Evolutionary conservation across 2,797 vertebrate genomes (phyloP), one percentile per base, ranked within the genome.

Genomic region (Rhinella marina): DNA sequence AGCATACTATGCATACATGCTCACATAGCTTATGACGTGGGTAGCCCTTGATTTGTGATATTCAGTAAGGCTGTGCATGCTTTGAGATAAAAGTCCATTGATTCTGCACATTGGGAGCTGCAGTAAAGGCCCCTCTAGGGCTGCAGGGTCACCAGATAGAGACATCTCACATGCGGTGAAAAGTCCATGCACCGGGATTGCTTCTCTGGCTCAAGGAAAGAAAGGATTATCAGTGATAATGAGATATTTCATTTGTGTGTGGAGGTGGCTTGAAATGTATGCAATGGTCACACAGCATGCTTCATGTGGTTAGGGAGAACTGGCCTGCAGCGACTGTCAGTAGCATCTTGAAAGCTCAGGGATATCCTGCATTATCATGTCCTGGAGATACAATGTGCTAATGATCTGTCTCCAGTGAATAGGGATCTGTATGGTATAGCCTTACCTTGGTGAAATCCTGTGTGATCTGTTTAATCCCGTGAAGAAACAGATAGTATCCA

Each of bases 371-470:
- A 76, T 41, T 85, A 52, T 62, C n/a, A 79, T 50, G 52, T 19
- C 70, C 66, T 82, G 80, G 21, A 70, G 50, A 68, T 16, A 48
- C 27, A 76, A 48, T 13, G 68, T 73, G 54, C 17, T 61, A 73
- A 81, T 85, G 25, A 75, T 64, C 50, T 77, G 80, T 17, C 61
- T 23, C 59, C 52, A 81, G 19, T 68, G 81, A 54, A n/a, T 70
- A 16, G 62, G 48, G 56, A 62, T 76, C 14, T 85, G 21, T 66
- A 56, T 61, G 19, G 50, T 27, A 29, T 17, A 64, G 57, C n/a
- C 84, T 86, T 89, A 89, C 79, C 79, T 81, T 86, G n/a, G 68
- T 64, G 52, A 84, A 79, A 86, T 86, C 88, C 79, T 83, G 78
- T 86, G 59, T 86, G 80, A 78, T 89, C 72, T 79, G 73, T 50